phyloP scores from a whole-genome alignment of 2,797 vertebrate species.

The Phrynocephalus vlangalii region DNA sequence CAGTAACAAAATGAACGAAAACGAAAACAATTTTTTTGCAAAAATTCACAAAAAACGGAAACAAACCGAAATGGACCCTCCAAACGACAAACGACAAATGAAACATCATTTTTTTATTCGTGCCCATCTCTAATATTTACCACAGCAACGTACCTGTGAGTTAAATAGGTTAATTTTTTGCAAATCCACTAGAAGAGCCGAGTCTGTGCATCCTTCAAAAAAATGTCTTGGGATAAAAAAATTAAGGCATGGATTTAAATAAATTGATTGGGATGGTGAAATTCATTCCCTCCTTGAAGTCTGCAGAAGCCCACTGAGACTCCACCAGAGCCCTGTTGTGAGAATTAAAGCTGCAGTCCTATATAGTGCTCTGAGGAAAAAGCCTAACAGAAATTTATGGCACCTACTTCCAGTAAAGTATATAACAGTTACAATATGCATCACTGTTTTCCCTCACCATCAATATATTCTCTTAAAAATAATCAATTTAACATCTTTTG shows the following conservation, averaged over 20 bases:
- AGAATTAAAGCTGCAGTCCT: neutral
- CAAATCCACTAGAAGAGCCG: conserved; percentile 45
- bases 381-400: neutral
- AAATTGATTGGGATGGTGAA: conserved; percentile 44
- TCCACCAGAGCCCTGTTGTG: neutral
- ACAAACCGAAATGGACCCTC: too few species aligned
- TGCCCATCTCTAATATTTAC: conserved; percentile 21
- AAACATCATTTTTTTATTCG: too few species aligned
- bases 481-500: neutral
- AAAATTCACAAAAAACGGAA: too few species aligned
- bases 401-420: neutral
- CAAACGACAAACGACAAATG: too few species aligned
- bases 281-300: conserved; percentile 22
- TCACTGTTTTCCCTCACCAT: neutral
- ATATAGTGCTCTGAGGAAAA: neutral
- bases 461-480: neutral
- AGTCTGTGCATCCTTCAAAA: conserved; percentile 40
- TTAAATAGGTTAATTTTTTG: conserved; percentile 60
- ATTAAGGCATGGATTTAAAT: conserved; percentile 53
- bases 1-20: too few species aligned
- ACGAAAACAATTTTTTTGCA: too few species aligned
- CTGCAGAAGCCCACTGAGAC: conserved; percentile 1
- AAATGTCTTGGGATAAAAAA: conserved; percentile 41
- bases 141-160: conserved; percentile 36
- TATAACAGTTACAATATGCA: neutral